Percentiles rank a stretch among this genome's conserved stretches.
These are phyloP conservation scores for Heteropelma amictum DNA, from an alignment of 2,888 invertebrate species.

Conservation along the genomic window DNA sequence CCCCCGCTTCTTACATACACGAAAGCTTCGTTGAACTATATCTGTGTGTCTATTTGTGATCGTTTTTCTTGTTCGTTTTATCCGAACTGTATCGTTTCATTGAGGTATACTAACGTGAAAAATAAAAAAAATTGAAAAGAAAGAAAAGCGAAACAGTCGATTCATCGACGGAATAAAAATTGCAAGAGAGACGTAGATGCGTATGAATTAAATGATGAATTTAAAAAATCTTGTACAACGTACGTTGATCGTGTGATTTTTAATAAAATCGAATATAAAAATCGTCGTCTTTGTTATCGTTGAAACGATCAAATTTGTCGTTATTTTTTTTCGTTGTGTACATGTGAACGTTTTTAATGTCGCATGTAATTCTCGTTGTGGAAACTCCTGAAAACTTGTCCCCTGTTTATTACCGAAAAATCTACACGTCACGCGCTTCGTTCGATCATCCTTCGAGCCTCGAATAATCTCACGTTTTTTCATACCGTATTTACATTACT, in stretches of 20 bases:
- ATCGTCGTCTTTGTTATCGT: background rate
- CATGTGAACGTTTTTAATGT: slow-evolving; percentile 73
- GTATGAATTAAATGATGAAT: no score
- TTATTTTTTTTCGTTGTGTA: slow-evolving; percentile 61
- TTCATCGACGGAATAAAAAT: background rate
- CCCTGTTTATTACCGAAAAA: background rate
- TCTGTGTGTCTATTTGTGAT: slow-evolving; percentile 42
- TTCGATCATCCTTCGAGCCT: slow-evolving; percentile 20
- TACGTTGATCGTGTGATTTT: background rate
- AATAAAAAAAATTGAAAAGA: background rate
- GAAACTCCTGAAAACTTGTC: slow-evolving; percentile 19
- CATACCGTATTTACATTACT: slow-evolving; percentile 17
- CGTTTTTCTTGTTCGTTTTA: slow-evolving; percentile 37
- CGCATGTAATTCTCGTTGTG: slow-evolving; percentile 73
- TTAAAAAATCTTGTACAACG: background rate
- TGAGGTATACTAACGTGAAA: background rate
- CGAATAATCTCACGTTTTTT: background rate
- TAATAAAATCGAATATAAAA: background rate
- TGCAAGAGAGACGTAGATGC: slow-evolving; percentile 1
- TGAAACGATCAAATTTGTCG: no score
- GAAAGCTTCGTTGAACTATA: slow-evolving; percentile 42
- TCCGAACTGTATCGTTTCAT: background rate
- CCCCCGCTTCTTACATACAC: slow-evolving; percentile 22
- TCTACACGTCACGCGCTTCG: slow-evolving; percentile 41
- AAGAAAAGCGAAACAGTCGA: background rate